Evolutionary conservation across 2,888 invertebrate species (phyloP), one percentile per base, ranked within the genome.

Genomic region (Hirtodrosophila trivittata): DNA sequence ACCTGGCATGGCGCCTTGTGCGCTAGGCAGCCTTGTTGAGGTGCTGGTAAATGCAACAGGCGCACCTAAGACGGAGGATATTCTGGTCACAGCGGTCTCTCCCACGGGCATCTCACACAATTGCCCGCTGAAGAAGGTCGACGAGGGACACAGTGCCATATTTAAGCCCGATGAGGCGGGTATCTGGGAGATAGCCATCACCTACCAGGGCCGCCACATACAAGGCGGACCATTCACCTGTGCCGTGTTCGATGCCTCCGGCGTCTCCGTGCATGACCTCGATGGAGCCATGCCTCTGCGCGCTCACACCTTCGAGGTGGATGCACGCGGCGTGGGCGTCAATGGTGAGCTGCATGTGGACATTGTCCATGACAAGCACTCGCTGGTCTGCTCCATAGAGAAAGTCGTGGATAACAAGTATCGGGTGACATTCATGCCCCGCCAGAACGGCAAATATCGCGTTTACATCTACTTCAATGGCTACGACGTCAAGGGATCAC

Each of bases 141-240:
- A 95, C 39, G 97, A 96, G 54, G 96, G 97, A 50, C 98, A 97
- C 89, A 96, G 97, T 75, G 98, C 98, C 72, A 98, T 97, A 83
- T 99, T 99, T 91, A 97, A 98, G 88, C 99, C 99, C 0, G 97
- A 97, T 82, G 98, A 99, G 92, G 96, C 97, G 32, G 99, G 98
- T 56, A 97, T 97, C 87, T 99, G 98, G 98, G 95, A 96, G 81
- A 98, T 99, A 55, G 97, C 97, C 70, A 98, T 99, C 70, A 95
- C 96, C 26, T 98, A 98, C 90, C 97, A 98, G 89, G 97, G 97
- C 26, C 95, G 97, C 84, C 97, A 98, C 89, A 98, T 99, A 78
- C 94, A 95, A 90, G 98, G 98, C 55, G 98, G 98, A 12, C 99
- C 99, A 1, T 99, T 98, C 90, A 96, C 96, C 0, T 98, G 99